Evolutionary conservation across 2,797 vertebrate species (phyloP).

Genomic region (Lemur catta): DNA sequence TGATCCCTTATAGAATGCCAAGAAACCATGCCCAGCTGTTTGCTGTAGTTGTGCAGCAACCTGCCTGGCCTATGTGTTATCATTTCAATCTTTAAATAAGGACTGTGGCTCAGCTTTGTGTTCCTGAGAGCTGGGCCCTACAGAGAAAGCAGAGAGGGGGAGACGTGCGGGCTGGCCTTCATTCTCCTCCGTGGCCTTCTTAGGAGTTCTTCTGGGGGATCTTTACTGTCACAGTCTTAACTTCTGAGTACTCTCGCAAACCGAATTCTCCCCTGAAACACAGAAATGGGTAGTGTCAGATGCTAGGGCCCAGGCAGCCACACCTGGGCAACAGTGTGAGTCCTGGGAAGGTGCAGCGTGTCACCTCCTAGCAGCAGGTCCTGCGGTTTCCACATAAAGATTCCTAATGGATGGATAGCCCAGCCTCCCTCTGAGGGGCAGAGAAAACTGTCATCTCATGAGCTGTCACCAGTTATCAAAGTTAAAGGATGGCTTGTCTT

Average conservation of each 20-base stretch:
- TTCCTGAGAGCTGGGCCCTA: conserved; percentile 84
- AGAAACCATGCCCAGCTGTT: conserved; percentile 69
- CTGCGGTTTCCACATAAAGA: too few relatives aligned
- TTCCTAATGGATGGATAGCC: not conserved
- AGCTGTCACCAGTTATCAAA: not conserved
- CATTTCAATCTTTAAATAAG: conserved; percentile 79
- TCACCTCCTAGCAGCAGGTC: not conserved
- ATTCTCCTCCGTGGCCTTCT: conserved; percentile 73
- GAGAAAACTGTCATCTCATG: not conserved
- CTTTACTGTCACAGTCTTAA: conserved; percentile 99
- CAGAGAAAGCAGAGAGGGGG: conserved; percentile 75
- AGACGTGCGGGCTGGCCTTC: conserved; percentile 57
- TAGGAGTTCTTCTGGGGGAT: conserved; percentile 97
- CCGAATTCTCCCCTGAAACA: conserved; percentile 93
- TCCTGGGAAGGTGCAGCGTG: not conserved
- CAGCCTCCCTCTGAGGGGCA: not conserved
- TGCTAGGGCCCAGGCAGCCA: too few relatives aligned
- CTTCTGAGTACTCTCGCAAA: conserved; percentile 96
- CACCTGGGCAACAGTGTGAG: accelerated
- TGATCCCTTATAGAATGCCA: conserved; percentile 66
- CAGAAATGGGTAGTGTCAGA: conserved; percentile 36
- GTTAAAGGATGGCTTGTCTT: not conserved
- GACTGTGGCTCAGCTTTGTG: conserved; percentile 73
- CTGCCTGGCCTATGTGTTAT: conserved; percentile 67
- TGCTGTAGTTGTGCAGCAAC: conserved; percentile 54